phyloP scores from a whole-genome alignment of 1,140 invertebrate species.

The Samia ricini region DNA sequence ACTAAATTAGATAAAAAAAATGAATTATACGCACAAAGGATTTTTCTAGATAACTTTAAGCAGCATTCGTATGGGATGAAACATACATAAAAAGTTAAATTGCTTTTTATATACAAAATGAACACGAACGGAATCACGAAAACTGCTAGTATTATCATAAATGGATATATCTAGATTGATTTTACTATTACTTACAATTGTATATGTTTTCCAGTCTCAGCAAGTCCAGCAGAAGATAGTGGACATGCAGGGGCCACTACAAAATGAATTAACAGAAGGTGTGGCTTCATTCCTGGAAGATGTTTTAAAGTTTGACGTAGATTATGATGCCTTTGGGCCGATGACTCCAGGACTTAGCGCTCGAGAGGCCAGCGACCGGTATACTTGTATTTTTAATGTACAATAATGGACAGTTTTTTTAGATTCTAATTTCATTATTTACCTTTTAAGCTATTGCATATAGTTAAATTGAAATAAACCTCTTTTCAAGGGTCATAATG shows the following conservation, averaged over 20 bases:
- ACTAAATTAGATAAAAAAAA: too few species aligned
- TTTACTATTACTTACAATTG: constrained; percentile 11
- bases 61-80: too few species aligned
- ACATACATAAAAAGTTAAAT: too few species aligned
- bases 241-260: constrained; percentile 86
- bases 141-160: too few species aligned
- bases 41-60: too few species aligned
- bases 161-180: background rate
- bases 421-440: background rate
- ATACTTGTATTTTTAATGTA: background rate
- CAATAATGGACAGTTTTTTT: background rate
- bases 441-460: too few species aligned
- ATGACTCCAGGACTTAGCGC: constrained; percentile 90
- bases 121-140: too few species aligned
- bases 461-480: too few species aligned
- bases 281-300: constrained; percentile 84
- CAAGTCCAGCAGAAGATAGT: constrained; percentile 85
- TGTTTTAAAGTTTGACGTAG: constrained; percentile 83
- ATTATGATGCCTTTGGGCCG: constrained; percentile 88
- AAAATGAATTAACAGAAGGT: constrained; percentile 83
- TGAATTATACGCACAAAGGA: too few species aligned
- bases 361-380: constrained; percentile 90
- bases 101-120: too few species aligned
- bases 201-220: constrained; percentile 76
- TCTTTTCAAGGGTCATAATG: constrained; percentile 80